Evolutionary conservation across 2,888 invertebrate species (phyloP).

Genomic region (Yponomeuta malinellus): DNA sequence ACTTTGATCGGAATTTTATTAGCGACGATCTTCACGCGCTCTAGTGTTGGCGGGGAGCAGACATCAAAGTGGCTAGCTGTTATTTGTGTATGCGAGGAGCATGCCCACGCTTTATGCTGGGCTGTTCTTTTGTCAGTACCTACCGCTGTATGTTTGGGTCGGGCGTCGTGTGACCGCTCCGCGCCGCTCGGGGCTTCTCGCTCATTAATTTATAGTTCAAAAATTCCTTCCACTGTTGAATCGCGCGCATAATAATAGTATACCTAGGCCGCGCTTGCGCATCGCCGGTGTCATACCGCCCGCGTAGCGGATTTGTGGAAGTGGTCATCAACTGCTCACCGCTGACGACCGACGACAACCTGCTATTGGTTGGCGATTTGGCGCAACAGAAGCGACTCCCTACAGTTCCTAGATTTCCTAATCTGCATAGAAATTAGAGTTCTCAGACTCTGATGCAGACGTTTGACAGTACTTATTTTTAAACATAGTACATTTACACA

Average conservation of each 20-base stretch:
- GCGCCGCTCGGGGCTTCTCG: constrained; percentile 26
- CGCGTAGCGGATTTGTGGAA: not conserved
- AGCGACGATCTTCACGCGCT: not conserved
- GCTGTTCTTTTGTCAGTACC: not conserved
- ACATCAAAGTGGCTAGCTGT: no score
- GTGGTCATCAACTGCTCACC: no score
- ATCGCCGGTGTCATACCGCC: not conserved
- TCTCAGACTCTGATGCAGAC: no score
- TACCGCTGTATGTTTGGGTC: not conserved
- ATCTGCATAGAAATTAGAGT: no score
- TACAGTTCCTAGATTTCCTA: no score
- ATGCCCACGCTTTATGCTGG: not conserved
- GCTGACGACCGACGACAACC: no score
- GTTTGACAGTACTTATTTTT: no score
- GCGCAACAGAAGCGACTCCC: no score
- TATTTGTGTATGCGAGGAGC: no score
- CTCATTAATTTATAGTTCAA: constrained; percentile 35
- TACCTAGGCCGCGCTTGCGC: constrained; percentile 24
- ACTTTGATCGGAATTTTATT: not conserved
- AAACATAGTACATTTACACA: no score
- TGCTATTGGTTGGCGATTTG: no score
- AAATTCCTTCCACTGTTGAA: constrained; percentile 40
- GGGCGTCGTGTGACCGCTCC: constrained; percentile 9
- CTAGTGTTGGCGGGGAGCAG: no score
- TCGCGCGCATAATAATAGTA: constrained; percentile 28